These are phyloP conservation scores for Capromys pilorides DNA, from an alignment of 2,797 vertebrate species.

Conservation along the genomic window DNA sequence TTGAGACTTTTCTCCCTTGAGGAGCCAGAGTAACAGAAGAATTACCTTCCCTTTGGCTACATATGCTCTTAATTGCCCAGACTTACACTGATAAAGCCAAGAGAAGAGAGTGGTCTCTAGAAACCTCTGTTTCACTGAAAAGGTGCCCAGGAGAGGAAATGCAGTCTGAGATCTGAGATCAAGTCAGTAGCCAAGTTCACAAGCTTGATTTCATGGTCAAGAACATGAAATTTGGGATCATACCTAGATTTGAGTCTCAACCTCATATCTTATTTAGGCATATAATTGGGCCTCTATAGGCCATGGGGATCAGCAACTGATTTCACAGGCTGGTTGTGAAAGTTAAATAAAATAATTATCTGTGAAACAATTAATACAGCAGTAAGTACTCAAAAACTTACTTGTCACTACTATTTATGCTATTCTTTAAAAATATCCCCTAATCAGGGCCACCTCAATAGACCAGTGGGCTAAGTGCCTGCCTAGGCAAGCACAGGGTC, in stretches of 20 bases:
- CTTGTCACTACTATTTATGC: neutral
- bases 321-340: neutral
- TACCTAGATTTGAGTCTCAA: conserved; percentile 32
- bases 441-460: neutral
- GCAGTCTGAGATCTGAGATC: neutral
- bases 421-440: neutral
- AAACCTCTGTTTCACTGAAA: neutral
- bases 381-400: neutral
- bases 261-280: neutral
- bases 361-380: neutral
- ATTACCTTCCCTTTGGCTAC: neutral
- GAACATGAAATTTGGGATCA: neutral
- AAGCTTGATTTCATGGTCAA: conserved; percentile 43
- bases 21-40: neutral
- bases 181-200: conserved; percentile 42
- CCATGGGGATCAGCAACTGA: neutral
- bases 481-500: no score
- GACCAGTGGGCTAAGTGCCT: no score
- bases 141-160: neutral
- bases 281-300: conserved; percentile 10
- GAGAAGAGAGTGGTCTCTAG: neutral
- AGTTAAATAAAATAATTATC: conserved; percentile 18
- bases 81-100: neutral
- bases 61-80: neutral
- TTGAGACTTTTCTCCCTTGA: conserved; percentile 7